Evolutionary conservation across 2,888 invertebrate species (phyloP), one percentile per base, ranked within the genome.

Genomic region (Tipula unca): DNA sequence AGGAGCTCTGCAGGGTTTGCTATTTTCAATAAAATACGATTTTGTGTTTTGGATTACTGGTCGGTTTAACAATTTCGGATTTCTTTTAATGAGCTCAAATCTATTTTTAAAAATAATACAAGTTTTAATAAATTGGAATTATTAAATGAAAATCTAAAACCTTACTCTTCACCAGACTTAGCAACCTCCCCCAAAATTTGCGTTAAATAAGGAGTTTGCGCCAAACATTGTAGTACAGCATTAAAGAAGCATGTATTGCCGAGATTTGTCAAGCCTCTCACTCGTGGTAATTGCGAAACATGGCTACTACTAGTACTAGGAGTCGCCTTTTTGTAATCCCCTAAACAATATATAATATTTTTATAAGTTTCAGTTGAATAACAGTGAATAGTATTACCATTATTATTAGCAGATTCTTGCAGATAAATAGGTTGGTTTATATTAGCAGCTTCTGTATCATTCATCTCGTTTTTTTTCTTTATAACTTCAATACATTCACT

Each of bases 231-330:
- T 92, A 99, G 93, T 8, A 98, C 98, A 32, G 98, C 97, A 92
- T 99, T 99, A 90, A 99, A 98, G 91, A 98, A 99, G 90, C 99
- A 99, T 0, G 99, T 99, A 90, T 99, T 99, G 85, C 99, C 98
- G 89, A 98, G 92, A 92, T 99, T 99, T 85, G 93, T 93, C 82
- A 99, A 92, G 0, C 99, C 99, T 91, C 97, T 91, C 0, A 94
- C 94, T 69, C 94, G 91, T 0, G 93, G 93, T 86, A 93, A 87
- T 69, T 69, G 69, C 3, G 25, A 25, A 69, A 69, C 10, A 10
- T 69, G 69, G 25, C 25, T 69, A 25, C 69, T 69, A 8, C 32
- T 36, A n/a, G n/a, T n/a, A 14, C 32, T 36, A n/a, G 69, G 69
- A 3, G 69, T 13, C 1, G 25, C 8, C 14, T 69, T 20, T 69